Conservation (phyloP, 2,113 vertebrate genomes). For the Toxostoma redivivum region DNA sequence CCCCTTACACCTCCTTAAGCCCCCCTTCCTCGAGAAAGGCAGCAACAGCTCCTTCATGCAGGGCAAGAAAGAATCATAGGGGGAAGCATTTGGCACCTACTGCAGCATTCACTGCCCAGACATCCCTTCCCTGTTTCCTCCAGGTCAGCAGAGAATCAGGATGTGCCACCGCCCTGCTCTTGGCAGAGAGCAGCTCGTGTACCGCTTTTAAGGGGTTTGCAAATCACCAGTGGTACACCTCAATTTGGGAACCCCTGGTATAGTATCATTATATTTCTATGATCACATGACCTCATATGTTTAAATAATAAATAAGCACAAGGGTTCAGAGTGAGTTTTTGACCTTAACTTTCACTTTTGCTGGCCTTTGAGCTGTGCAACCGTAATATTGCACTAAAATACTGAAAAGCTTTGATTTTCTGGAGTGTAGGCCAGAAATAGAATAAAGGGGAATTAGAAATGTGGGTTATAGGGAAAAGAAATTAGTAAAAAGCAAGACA, state of each 20-base stretch:
- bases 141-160: constrained; percentile 65
- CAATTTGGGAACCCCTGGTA: constrained; percentile 62
- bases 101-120: constrained; percentile 31
- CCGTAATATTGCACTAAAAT: background rate
- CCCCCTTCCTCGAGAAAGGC: background rate
- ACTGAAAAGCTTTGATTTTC: background rate
- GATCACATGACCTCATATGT: constrained; percentile 7
- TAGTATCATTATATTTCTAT: constrained; percentile 50
- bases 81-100: background rate
- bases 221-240: constrained; percentile 51
- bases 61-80: background rate
- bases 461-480: background rate
- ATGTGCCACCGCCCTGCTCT: constrained; percentile 49
- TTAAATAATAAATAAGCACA: background rate
- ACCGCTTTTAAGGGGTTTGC: constrained; percentile 50
- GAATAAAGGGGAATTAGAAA: background rate
- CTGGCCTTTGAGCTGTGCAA: constrained; percentile 1
- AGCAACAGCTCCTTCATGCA: background rate
- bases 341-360: background rate
- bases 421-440: background rate
- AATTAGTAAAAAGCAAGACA: background rate
- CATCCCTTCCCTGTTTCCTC: constrained; percentile 53
- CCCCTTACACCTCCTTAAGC: background rate
- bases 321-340: background rate
- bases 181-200: constrained; percentile 53